Evolutionary conservation across 35 echinoderm and acorn worm genomes (phyloP).

Genomic region (Ophioderma brevispina): DNA sequence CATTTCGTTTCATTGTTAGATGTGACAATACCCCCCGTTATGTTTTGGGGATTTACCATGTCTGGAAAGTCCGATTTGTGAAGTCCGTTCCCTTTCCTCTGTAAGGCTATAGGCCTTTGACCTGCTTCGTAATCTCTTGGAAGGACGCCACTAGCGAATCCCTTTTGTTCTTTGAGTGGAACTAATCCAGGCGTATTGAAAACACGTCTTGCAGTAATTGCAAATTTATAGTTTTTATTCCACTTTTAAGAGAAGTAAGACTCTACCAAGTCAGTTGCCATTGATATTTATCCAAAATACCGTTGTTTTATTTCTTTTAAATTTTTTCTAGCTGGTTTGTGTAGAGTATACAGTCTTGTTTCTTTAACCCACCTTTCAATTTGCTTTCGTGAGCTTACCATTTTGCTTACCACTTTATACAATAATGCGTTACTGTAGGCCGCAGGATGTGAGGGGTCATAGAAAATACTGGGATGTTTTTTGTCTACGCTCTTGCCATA

Average conservation of each 20-base stretch:
- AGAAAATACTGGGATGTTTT: background rate
- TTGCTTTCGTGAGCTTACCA: background rate
- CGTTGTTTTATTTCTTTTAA: background rate
- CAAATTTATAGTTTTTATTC: background rate
- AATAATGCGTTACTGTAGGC: background rate
- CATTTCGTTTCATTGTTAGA: constrained; percentile 86
- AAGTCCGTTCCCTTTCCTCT: constrained; percentile 65
- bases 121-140: constrained; percentile 12
- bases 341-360: constrained; percentile 8
- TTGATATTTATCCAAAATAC: background rate
- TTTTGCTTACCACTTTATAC: background rate
- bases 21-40: constrained; percentile 71
- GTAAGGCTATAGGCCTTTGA: constrained; percentile 21
- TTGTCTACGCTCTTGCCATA: background rate
- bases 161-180: constrained; percentile 59
- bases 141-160: constrained; percentile 15
- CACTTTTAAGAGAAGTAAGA: background rate
- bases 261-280: background rate
- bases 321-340: constrained; percentile 6
- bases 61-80: constrained; percentile 64
- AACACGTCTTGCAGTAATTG: constrained; percentile 16
- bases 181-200: no score
- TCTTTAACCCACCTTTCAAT: background rate
- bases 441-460: background rate
- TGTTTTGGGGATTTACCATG: constrained; percentile 49